Base-by-base conservation (phyloP, 2,113 vertebrate species). In the Sarotherodon lohbergeri region DNA sequence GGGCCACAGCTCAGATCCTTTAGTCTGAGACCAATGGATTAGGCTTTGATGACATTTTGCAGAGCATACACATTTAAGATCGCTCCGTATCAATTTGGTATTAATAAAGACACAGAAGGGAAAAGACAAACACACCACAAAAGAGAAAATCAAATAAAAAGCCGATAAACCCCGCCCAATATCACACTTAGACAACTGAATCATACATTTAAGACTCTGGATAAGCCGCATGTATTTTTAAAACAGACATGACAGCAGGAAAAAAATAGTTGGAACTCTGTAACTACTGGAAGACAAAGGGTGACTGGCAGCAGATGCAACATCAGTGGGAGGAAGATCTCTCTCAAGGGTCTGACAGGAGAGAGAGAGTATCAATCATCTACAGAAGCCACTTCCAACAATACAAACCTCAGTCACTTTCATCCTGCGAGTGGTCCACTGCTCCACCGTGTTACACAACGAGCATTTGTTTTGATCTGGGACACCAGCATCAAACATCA, bases 21-120 rank as follows among this genome's bases (percentile, higher is more conserved):
- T 94, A 82, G 91, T 95, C 87, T 93, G 48, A 34, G 3, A 92
- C 94, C 94, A 95, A 94, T 91, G 93, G 89, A 95, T 96, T 95
- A 92, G 3, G 88, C 80, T 79, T 81, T 39, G 41, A 90, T 92
- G 94, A 93, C 86, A 89, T 88, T 94, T 88, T 92, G 84, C 57
- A 91, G 83, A 82, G 89, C 90, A 94, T 86, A 89, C 92, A 92
- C 90, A 76, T 91, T 91, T 87, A 84, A 90, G 90, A 95, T 93
- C 85, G 76, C 90, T 16, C 4, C 5, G 5, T 46, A 29, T 73
- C 22, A 92, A 93, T 95, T 92, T 92, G 81, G 81, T 91, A 91
- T 94, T 91, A 95, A 96, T 93, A 93, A 93, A 91, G 90, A 94
- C 90, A 92, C 59, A 81, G 85, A 94, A 61, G 82, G 71, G 78